A percentile compares a stretch with the other conserved stretches of the same genome.
Conservation (phyloP, 2,888 invertebrate genomes). For the Euphydryas editha region DNA sequence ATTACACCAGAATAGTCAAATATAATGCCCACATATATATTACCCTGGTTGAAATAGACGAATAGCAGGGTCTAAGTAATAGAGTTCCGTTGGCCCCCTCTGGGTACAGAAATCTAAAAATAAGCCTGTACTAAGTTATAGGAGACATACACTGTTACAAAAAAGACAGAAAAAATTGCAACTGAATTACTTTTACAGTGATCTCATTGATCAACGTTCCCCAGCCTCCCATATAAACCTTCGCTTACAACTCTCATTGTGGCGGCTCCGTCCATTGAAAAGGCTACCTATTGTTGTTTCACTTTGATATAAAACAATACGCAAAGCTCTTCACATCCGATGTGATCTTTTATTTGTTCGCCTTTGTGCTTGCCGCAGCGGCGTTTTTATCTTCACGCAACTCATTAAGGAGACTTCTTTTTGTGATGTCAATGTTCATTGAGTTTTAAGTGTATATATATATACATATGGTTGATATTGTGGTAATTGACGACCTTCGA, state of each 20-base stretch:
- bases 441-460: constrained; percentile 44
- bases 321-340: constrained; percentile 72
- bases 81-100: too few relatives aligned
- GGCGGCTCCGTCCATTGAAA: constrained; percentile 81
- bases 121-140: too few relatives aligned
- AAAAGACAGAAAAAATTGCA: too few relatives aligned
- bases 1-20: too few relatives aligned
- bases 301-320: constrained; percentile 83
- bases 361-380: constrained; percentile 74
- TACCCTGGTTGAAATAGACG: too few relatives aligned
- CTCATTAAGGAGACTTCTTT: constrained; percentile 71
- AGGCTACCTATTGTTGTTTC: constrained; percentile 82
- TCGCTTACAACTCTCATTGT: constrained; percentile 66
- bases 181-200: too few relatives aligned
- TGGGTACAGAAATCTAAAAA: too few relatives aligned
- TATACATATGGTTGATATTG: constrained; percentile 16
- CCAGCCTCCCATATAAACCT: constrained; percentile 56
- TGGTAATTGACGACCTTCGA: constrained; percentile 11
- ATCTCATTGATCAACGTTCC: too few relatives aligned
- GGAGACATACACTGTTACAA: too few relatives aligned
- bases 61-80: too few relatives aligned
- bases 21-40: too few relatives aligned
- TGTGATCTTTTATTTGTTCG: constrained; percentile 72
- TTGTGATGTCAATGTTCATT: constrained; percentile 52
- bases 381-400: constrained; percentile 71